Evolutionary conservation across 2,113 vertebrate species (phyloP).

Genomic region (Okapia johnstoni): DNA sequence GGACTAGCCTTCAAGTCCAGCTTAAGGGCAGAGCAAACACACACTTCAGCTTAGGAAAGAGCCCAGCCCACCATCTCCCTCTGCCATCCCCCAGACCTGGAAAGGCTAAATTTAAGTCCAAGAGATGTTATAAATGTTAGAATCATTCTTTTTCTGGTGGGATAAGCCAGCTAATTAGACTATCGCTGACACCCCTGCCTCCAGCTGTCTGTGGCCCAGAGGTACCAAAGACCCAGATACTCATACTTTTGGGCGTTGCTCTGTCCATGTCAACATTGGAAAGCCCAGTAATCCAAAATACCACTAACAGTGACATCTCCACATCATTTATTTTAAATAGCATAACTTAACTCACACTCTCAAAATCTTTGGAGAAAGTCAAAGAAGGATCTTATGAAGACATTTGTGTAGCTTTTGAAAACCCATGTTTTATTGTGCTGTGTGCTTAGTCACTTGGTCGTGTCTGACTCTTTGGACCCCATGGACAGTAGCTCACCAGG

Average conservation of each 20-base stretch:
- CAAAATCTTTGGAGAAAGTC: not conserved
- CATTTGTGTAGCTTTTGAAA: not conserved
- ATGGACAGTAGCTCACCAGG: not conserved
- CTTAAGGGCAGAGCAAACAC: not conserved
- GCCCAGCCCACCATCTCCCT: not conserved
- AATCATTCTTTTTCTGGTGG: not conserved
- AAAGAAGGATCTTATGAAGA: not conserved
- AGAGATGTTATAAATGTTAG: not conserved
- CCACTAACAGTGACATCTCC: not conserved
- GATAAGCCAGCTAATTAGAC: not conserved
- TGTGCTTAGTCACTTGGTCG: not conserved
- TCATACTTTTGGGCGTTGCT: no score
- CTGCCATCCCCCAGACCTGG: not conserved
- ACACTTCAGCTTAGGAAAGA: not conserved
- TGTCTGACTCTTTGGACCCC: not conserved
- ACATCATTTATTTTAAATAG: not conserved
- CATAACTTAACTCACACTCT: not conserved
- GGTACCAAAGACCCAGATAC: not conserved
- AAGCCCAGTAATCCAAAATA: not conserved
- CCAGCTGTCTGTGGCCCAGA: not conserved
- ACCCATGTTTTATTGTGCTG: not conserved
- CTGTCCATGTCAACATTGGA: not conserved
- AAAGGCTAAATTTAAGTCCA: not conserved
- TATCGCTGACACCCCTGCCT: accelerated
- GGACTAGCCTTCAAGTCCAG: not conserved